A percentile compares a stretch with the other conserved stretches of the same genome.
phyloP scores from a whole-genome alignment of 2,113 vertebrate genomes.

The Oryzias melastigma region DNA sequence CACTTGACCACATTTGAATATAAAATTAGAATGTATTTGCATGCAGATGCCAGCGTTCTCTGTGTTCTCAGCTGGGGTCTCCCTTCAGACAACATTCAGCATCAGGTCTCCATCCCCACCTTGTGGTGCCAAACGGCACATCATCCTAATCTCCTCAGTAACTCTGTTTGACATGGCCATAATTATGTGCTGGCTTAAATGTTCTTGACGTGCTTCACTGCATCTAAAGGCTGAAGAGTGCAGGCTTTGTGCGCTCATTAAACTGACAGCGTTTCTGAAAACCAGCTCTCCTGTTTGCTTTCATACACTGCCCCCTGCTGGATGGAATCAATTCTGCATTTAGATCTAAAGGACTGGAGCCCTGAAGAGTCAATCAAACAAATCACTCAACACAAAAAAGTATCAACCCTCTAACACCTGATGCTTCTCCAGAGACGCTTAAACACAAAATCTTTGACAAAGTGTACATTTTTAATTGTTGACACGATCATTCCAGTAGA shows the following conservation, averaged over 20 bases:
- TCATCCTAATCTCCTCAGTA: not conserved
- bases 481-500: no score
- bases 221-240: not conserved
- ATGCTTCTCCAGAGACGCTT: no score
- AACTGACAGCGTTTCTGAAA: not conserved
- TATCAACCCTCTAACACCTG: no score
- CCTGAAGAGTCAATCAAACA: no score
- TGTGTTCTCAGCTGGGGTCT: conserved; percentile 18
- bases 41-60: conserved; percentile 40
- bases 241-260: not conserved
- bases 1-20: conserved; percentile 43
- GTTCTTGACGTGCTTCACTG: not conserved
- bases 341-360: no score
- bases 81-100: conserved; percentile 5
- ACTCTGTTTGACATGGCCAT: not conserved
- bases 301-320: conserved; percentile 66
- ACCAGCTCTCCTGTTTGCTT: not conserved
- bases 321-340: not conserved
- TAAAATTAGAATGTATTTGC: conserved; percentile 49
- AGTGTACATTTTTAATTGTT: no score
- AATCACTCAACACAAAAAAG: no score
- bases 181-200: conserved; percentile 8
- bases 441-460: no score
- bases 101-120: conserved; percentile 37
- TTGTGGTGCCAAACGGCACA: conserved; percentile 25